phyloP scores from a whole-genome alignment of 92 coral and sea anemone genomes.

The Epizoanthus illoricatus region DNA sequence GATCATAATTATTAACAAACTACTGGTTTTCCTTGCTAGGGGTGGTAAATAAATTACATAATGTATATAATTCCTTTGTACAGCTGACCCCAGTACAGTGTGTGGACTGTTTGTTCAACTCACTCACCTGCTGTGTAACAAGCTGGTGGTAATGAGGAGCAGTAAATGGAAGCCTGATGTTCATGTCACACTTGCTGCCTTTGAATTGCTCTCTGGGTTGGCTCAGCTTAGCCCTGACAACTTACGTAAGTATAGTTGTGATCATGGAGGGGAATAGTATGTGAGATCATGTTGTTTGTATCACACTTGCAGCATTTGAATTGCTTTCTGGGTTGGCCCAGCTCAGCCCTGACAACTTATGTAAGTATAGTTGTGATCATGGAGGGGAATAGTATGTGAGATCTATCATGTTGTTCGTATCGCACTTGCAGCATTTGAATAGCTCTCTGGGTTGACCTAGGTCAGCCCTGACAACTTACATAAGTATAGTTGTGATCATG shows the following conservation, averaged over 20 bases:
- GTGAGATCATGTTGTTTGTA: slow-evolving; percentile 84
- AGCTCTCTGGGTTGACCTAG: slow-evolving; percentile 69
- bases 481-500: not conserved
- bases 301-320: slow-evolving; percentile 78
- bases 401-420: slow-evolving; percentile 86
- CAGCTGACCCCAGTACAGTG: slow-evolving; percentile 72
- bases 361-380: slow-evolving; percentile 65
- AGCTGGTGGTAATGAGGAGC: slow-evolving; percentile 88
- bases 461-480: slow-evolving; percentile 30
- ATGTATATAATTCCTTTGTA: not conserved
- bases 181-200: slow-evolving; percentile 89
- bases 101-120: slow-evolving; percentile 88
- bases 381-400: slow-evolving; percentile 88
- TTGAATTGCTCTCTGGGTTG: slow-evolving; percentile 83
- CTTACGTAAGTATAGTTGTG: slow-evolving; percentile 57
- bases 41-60: too few species aligned
- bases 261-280: slow-evolving; percentile 85
- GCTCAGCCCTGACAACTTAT: slow-evolving; percentile 64
- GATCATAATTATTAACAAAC: too few species aligned
- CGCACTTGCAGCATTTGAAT: slow-evolving; percentile 71
- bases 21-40: too few species aligned
- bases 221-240: slow-evolving; percentile 75
- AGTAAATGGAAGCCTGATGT: slow-evolving; percentile 94
- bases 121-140: slow-evolving; percentile 85
- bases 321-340: slow-evolving; percentile 83